Percentiles rank a stretch among this genome's conserved stretches.
phyloP scores from a whole-genome alignment of 1,140 invertebrate species.

The Zeugodacus cucurbitae region DNA sequence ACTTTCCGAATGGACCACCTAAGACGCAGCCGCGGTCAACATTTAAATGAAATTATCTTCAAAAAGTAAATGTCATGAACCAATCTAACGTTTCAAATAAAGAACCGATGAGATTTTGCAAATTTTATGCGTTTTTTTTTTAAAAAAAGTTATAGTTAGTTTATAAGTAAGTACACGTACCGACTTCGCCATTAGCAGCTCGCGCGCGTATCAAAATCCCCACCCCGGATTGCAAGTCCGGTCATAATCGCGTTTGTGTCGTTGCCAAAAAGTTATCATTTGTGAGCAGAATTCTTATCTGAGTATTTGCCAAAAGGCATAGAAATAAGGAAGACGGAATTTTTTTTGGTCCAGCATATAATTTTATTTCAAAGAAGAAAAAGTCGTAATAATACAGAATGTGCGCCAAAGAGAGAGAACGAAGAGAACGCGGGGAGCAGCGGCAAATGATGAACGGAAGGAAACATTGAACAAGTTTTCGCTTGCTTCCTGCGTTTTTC shows the following conservation, averaged over 20 bases:
- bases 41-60: too few species aligned
- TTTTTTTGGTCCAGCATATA: not conserved
- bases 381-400: not conserved
- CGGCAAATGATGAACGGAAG: conserved; percentile 12
- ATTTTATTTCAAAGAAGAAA: not conserved
- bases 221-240: not conserved
- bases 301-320: not conserved
- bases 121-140: too few species aligned
- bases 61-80: too few species aligned
- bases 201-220: not conserved
- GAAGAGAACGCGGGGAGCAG: not conserved
- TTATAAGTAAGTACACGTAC: too few species aligned
- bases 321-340: not conserved
- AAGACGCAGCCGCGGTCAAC: too few species aligned
- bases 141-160: too few species aligned
- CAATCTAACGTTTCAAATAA: too few species aligned
- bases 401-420: not conserved
- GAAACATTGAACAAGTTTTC: conserved; percentile 21
- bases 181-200: not conserved
- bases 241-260: not conserved
- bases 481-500: not conserved
- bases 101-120: too few species aligned
- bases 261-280: conserved; percentile 32
- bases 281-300: conserved; percentile 19
- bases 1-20: too few species aligned